Conservation (phyloP, 2,888 invertebrate species). For the Galerucella calmariensis region DNA sequence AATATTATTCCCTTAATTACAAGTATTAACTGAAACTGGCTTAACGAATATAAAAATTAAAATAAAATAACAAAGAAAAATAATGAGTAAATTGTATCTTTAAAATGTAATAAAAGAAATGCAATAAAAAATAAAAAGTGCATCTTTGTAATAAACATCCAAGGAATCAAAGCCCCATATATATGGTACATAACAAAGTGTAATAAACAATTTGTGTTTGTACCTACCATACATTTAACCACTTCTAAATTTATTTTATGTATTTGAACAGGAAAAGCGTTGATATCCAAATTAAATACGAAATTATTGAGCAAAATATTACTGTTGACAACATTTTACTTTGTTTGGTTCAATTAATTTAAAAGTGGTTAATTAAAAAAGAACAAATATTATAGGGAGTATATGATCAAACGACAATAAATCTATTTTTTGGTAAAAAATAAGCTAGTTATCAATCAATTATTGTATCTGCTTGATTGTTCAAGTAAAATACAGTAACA, state of each 20-base stretch:
- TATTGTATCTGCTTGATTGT: too few relatives aligned
- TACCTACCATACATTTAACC: neutral
- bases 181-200: neutral
- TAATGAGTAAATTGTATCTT: neutral
- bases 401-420: neutral
- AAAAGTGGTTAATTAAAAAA: neutral
- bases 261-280: neutral
- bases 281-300: too few relatives aligned
- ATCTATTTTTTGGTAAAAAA: neutral
- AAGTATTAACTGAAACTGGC: neutral
- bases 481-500: too few relatives aligned
- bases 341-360: neutral
- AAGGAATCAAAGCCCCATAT: neutral
- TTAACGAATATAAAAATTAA: neutral
- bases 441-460: too few relatives aligned
- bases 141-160: neutral
- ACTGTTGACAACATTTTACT: too few relatives aligned
- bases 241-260: neutral
- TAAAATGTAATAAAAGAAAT: neutral
- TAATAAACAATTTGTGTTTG: neutral
- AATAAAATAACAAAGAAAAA: neutral
- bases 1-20: neutral
- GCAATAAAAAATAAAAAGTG: neutral
- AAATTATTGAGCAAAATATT: too few relatives aligned
- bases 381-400: neutral